Conservation (phyloP, 2,113 vertebrate species). For the Onychostruthus taczanowskii region DNA sequence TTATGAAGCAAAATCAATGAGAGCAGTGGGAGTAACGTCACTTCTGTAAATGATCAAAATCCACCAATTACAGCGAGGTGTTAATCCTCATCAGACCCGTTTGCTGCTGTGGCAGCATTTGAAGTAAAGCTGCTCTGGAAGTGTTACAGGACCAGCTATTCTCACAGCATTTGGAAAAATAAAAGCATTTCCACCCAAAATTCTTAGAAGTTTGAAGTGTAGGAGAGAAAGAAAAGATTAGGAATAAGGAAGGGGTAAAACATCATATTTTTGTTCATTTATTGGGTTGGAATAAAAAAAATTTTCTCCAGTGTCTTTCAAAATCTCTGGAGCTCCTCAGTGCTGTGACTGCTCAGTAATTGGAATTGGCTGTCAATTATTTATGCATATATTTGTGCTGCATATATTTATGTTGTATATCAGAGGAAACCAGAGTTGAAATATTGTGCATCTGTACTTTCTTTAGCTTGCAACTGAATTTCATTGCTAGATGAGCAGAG, state of each 20-base stretch:
- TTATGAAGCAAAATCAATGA: slow-evolving; percentile 61
- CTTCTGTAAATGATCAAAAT: slow-evolving; percentile 58
- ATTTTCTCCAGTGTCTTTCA: background rate
- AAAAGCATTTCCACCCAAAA: background rate
- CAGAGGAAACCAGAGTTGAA: background rate
- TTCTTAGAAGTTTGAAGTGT: background rate
- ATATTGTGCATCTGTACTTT: background rate
- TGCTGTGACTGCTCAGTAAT: background rate
- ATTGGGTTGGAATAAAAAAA: background rate
- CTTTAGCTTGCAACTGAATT: background rate
- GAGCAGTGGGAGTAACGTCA: slow-evolving; percentile 56
- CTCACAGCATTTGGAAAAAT: background rate
- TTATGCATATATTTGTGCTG: background rate
- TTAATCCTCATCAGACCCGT: slow-evolving; percentile 57
- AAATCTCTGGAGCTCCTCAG: background rate
- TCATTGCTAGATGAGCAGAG: background rate
- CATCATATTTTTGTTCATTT: background rate
- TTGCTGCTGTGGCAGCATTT: slow-evolving; percentile 38
- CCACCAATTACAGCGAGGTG: slow-evolving; percentile 60
- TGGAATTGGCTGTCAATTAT: background rate
- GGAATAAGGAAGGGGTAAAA: background rate
- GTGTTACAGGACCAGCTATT: slow-evolving; percentile 17
- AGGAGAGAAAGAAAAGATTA: background rate
- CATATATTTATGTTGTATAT: background rate
- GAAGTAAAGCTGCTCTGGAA: slow-evolving; percentile 44